Conservation (phyloP, 2,888 invertebrate species). For the Onthophagus sagittarius region DNA sequence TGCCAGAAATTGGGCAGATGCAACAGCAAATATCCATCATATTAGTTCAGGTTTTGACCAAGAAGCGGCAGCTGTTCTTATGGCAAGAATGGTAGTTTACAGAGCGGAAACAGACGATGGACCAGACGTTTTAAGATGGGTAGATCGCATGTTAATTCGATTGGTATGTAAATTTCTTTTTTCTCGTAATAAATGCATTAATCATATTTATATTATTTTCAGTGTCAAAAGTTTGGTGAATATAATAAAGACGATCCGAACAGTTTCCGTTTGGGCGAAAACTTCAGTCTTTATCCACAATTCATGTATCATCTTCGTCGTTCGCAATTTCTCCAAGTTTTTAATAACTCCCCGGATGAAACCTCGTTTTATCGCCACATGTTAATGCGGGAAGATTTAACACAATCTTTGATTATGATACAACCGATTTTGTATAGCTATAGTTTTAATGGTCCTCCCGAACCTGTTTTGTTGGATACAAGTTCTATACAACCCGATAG, state of each 20-base stretch:
- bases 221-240: conserved; percentile 99
- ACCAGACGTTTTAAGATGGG: conserved; percentile 97
- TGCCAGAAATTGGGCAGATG: conserved; percentile 98
- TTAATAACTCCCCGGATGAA: conserved; percentile 99
- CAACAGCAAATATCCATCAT: conserved; percentile 82
- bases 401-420: conserved; percentile 98
- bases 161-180: conserved; percentile 59
- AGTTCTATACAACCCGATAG: conserved; percentile 96
- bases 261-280: conserved; percentile 92
- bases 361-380: conserved; percentile 99
- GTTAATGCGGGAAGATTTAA: conserved; percentile 94
- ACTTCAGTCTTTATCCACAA: conserved; percentile 97
- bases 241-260: conserved; percentile 96
- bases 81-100: conserved; percentile 95
- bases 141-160: conserved; percentile 95
- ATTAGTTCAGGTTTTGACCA: conserved; percentile 96
- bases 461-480: conserved; percentile 95
- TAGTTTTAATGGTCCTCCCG: conserved; percentile 95
- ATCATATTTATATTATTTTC: conserved; percentile 43
- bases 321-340: conserved; percentile 98
- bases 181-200: background rate
- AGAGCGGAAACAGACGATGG: conserved; percentile 93
- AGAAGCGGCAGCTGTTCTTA: conserved; percentile 95
- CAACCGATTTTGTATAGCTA: conserved; percentile 99
- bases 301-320: conserved; percentile 99